Conservation (phyloP, 2,888 invertebrate species). For the Apotomis capreana region DNA sequence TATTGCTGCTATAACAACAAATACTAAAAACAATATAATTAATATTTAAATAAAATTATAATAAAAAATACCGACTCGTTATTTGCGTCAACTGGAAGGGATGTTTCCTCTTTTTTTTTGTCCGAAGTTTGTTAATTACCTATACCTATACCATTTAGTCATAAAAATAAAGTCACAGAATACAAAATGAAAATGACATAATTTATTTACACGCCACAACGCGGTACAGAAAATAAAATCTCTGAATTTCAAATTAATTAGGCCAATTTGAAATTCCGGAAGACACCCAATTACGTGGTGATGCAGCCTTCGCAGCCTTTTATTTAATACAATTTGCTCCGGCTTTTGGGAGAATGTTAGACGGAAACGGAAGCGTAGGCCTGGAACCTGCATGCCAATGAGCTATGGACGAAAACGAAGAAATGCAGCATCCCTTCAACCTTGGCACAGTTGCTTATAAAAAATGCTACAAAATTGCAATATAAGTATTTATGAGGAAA, state of each 20-base stretch:
- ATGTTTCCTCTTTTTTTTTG: too few relatives aligned
- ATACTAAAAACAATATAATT: too few relatives aligned
- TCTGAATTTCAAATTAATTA: background rate
- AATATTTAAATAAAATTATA: too few relatives aligned
- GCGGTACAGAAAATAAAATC: too few relatives aligned
- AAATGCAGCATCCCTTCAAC: background rate
- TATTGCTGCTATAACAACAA: too few relatives aligned
- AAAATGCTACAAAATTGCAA: background rate
- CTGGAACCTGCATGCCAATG: constrained; percentile 26
- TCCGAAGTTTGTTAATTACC: too few relatives aligned
- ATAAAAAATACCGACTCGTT: too few relatives aligned
- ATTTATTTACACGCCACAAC: too few relatives aligned
- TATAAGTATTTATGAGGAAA: background rate
- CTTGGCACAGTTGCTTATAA: background rate
- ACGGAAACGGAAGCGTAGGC: background rate
- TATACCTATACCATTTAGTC: too few relatives aligned
- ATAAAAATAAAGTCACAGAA: too few relatives aligned
- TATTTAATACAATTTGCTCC: constrained; percentile 23
- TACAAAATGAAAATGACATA: too few relatives aligned
- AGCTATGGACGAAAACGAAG: constrained; percentile 1
- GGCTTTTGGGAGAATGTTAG: background rate
- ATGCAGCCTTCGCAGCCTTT: constrained; percentile 7
- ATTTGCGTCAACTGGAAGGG: too few relatives aligned
- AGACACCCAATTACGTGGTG: background rate
- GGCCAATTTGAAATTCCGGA: background rate